Conservation (phyloP, 2,797 vertebrate species). For the Eutrigla gurnardus region DNA sequence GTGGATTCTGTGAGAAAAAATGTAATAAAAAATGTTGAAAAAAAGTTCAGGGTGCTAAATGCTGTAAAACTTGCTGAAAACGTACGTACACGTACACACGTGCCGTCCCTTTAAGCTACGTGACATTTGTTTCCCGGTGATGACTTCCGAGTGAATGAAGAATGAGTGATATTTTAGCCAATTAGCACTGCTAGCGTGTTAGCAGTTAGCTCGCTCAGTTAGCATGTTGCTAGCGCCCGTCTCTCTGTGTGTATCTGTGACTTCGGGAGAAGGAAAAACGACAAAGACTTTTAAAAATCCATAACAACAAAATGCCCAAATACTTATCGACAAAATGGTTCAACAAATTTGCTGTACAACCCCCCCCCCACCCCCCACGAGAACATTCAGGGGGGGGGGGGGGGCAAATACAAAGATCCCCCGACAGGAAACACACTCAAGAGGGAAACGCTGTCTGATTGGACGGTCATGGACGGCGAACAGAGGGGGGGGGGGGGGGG, state of each 20-base stretch:
- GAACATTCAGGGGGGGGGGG: constrained; percentile 50
- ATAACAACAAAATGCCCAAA: constrained; percentile 43
- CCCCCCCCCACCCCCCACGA: neutral
- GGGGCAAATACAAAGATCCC: constrained; percentile 55
- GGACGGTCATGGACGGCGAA: constrained; percentile 25
- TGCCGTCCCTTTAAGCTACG: no score
- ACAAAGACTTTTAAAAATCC: constrained; percentile 48
- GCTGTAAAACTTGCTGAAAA: no score
- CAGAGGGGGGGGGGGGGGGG: constrained; percentile 32
- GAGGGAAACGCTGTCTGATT: constrained; percentile 35
- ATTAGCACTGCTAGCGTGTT: neutral
- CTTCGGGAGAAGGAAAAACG: constrained; percentile 45
- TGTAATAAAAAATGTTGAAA: no score
- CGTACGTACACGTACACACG: no score
- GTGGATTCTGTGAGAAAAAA: no score
- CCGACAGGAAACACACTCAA: constrained; percentile 43
- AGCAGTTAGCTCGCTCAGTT: neutral
- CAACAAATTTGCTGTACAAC: constrained; percentile 41
- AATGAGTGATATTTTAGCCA: neutral
- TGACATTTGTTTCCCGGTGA: no score
- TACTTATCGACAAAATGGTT: constrained; percentile 48
- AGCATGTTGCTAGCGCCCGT: neutral
- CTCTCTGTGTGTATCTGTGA: constrained; percentile 45
- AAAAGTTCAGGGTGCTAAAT: no score
- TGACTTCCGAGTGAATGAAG: no score